Evolutionary conservation across 2,113 vertebrate genomes (phyloP), one percentile per base, ranked within the genome.

Genomic region (Xerus inauris): DNA sequence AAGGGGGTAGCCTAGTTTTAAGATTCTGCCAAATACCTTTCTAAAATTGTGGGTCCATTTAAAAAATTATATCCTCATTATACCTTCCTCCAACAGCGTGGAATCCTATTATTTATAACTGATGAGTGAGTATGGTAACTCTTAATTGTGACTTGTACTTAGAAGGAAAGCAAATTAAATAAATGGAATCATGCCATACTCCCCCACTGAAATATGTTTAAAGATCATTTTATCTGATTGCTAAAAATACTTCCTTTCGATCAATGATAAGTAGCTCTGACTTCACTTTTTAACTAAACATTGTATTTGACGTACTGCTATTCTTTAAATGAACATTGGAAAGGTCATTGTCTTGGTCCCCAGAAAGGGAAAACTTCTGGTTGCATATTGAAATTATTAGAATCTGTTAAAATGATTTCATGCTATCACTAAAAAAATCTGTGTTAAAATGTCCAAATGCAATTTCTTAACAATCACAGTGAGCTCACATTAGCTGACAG

Each of bases 281-380:
- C 7, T 71, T 91, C 77, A 81, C 40, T 73, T 89, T 69, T 8
- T 77, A 89, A 26, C 59, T 51, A 93, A 95, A 72, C 9, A 35
- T 32, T 91, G 94, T 49, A 80, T 81, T 94, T 83, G 73, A 69
- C 3, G 73, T 82, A 54, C 35, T 71, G 19, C 13, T 87, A 2
- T 71, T 89, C 73, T 86, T 71, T 57, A 97, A 94, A 93, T 91
- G 35, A 87, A 42, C 75, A 51, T 42, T 77, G 45, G 28, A 64
- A 47, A 51, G 32, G 7, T 65, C 24, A 13, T 85, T 87, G 9
- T 8, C 40, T 87, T 89, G 12, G 22, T 62, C n/a, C 30, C 83
- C 10, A 90, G 83, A 81, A 85, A 85, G 22, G 24, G 65, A 26
- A 88, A n/a, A 42, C 45, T 89, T 94, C 24, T 6, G 26, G 13